phyloP scores from a whole-genome alignment of 2,113 vertebrate genomes.

The Melanerpes formicivorus region DNA sequence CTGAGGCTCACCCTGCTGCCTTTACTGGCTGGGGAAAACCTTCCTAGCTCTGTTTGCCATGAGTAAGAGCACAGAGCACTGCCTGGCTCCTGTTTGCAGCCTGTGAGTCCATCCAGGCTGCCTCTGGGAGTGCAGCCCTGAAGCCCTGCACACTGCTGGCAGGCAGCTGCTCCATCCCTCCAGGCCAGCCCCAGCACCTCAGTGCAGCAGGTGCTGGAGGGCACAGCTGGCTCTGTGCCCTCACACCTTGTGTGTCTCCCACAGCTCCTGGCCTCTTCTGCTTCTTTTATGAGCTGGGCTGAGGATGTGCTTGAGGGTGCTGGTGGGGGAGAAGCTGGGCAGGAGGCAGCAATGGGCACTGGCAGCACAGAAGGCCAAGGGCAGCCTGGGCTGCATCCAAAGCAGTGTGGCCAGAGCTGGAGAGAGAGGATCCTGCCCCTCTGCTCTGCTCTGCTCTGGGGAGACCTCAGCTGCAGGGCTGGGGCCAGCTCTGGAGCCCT shows the following conservation, averaged over 20 bases:
- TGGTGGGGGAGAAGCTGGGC: too few relatives aligned
- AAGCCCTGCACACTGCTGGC: not conserved
- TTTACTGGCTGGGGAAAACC: not conserved
- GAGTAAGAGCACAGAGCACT: slow-evolving; percentile 27
- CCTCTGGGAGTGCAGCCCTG: not conserved
- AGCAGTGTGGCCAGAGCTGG: too few relatives aligned
- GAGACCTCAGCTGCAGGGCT: too few relatives aligned
- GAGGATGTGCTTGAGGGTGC: not conserved
- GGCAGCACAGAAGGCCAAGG: too few relatives aligned
- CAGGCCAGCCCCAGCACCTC: not conserved
- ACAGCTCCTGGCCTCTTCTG: not conserved
- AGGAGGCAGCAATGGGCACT: not conserved
- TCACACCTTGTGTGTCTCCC: rapidly evolving
- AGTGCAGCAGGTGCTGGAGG: not conserved
- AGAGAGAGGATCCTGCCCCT: too few relatives aligned
- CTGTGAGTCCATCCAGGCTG: not conserved
- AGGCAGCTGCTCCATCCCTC: not conserved
- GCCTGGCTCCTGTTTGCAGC: slow-evolving; percentile 24
- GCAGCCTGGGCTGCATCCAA: too few relatives aligned
- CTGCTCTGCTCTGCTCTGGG: too few relatives aligned
- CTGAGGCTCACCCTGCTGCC: slow-evolving; percentile 16
- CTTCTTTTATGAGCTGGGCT: rapidly evolving
- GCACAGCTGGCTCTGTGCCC: not conserved
- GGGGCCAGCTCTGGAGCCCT: too few relatives aligned
- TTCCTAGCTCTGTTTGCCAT: not conserved